Evolutionary conservation across 1,140 invertebrate species (phyloP).

Genomic region (Dufourea novaeangliae): DNA sequence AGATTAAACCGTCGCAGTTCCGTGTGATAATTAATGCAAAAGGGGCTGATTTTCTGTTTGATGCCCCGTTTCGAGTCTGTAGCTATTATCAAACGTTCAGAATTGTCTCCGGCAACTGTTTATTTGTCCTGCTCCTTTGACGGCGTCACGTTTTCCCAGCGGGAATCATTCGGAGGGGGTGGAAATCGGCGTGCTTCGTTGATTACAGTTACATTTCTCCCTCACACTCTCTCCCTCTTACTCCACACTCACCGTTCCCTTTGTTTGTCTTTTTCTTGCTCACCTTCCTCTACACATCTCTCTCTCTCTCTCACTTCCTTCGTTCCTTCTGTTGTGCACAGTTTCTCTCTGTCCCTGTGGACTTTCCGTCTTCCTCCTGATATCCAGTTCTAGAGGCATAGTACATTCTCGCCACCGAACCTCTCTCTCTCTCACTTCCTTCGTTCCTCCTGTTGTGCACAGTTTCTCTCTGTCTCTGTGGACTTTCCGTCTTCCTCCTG

Average conservation of each 20-base stretch:
- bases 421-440: not conserved
- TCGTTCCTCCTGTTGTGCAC: not conserved
- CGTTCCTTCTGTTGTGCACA: not conserved
- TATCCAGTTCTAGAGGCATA: conserved; percentile 14
- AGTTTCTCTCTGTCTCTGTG: not conserved
- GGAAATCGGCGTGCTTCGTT: conserved; percentile 59
- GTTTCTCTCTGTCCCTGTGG: not conserved
- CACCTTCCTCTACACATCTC: conserved; percentile 9
- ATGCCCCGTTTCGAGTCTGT: conserved; percentile 15
- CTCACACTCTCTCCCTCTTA: conserved; percentile 2
- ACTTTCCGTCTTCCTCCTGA: not conserved
- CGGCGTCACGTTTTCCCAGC: conserved; percentile 51
- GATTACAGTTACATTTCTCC: conserved; percentile 58
- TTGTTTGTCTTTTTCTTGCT: not conserved
- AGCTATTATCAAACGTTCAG: conserved; percentile 45
- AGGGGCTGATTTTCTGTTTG: conserved; percentile 26
- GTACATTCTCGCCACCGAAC: no score
- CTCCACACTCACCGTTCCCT: not conserved
- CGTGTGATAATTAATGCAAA: conserved; percentile 52
- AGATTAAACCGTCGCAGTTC: not conserved
- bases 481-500: not conserved
- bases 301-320: not conserved
- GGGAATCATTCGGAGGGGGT: conserved; percentile 60
- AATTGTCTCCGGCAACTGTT: conserved; percentile 57
- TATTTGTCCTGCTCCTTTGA: conserved; percentile 63